These are phyloP conservation scores for Diplolepis rosae DNA, from an alignment of 2,888 invertebrate species.

Conservation along the genomic window DNA sequence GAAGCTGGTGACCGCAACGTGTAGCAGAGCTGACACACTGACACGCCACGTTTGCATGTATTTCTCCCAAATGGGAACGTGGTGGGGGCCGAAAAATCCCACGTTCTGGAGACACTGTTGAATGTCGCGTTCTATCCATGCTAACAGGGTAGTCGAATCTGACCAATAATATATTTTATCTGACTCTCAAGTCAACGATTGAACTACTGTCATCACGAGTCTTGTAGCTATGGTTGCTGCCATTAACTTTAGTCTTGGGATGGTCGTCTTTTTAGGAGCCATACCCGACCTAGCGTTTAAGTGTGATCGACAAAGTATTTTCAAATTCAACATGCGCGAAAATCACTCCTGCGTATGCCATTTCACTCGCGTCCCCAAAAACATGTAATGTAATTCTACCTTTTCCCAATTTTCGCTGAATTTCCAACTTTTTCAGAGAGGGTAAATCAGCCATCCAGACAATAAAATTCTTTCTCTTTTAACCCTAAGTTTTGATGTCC, in stretches of 20 bases:
- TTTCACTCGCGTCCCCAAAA: slow-evolving; percentile 29
- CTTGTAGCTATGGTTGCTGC: slow-evolving; percentile 56
- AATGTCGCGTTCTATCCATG: no score
- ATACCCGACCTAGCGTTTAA: slow-evolving; percentile 57
- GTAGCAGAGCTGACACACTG: no score
- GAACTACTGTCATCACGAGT: slow-evolving; percentile 34
- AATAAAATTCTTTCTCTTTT: slow-evolving; percentile 2
- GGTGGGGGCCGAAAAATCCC: no score
- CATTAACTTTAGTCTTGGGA: slow-evolving; percentile 61
- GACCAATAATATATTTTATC: no score
- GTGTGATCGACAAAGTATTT: neutral
- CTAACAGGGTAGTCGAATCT: no score
- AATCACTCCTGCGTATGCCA: slow-evolving; percentile 44
- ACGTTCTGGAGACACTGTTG: no score
- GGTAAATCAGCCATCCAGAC: neutral
- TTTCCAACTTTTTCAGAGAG: neutral
- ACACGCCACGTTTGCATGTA: no score
- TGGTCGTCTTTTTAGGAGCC: slow-evolving; percentile 55
- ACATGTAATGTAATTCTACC: slow-evolving; percentile 44
- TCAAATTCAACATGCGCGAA: neutral
- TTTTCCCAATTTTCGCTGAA: neutral
- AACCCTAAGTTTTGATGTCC: slow-evolving; percentile 38
- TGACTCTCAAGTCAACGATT: slow-evolving; percentile 27
- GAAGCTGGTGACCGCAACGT: no score
- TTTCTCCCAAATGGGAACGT: no score